A percentile compares a stretch with the other conserved stretches of the same genome.
These are phyloP conservation scores for Kradibia gibbosae DNA, from an alignment of 1,140 invertebrate species.

Conservation along the genomic window DNA sequence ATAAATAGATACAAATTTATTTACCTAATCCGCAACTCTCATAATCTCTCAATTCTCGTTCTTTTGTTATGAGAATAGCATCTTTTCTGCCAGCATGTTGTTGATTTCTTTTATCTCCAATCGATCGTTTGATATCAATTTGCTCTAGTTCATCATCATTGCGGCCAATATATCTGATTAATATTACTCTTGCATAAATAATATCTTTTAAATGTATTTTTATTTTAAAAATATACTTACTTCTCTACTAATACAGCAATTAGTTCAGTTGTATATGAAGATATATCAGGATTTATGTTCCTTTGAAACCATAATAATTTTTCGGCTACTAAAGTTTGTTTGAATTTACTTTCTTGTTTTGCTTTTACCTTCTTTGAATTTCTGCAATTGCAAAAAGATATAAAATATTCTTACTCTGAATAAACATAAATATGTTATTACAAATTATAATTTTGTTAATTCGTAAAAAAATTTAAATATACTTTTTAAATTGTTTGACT, in stretches of 20 bases:
- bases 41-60: constrained; percentile 81
- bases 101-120: constrained; percentile 79
- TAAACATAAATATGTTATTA: not conserved
- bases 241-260: constrained; percentile 75
- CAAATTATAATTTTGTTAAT: not conserved
- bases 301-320: constrained; percentile 82
- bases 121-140: constrained; percentile 82
- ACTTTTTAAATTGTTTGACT: constrained; percentile 78
- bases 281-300: constrained; percentile 73
- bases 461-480: constrained; percentile 50
- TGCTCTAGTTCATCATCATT: constrained; percentile 85
- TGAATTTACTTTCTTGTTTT: constrained; percentile 78
- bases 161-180: constrained; percentile 74
- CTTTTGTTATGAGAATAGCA: constrained; percentile 80
- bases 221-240: constrained; percentile 64
- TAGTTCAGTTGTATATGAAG: constrained; percentile 74
- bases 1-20: constrained; percentile 58
- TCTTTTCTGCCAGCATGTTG: constrained; percentile 84
- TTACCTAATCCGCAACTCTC: constrained; percentile 81
- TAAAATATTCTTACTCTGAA: constrained; percentile 9
- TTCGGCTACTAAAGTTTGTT: constrained; percentile 81
- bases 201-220: not conserved
- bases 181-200: not conserved
- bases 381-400: constrained; percentile 26
- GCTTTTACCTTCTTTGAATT: constrained; percentile 75